phyloP scores from a whole-genome alignment of 2,113 vertebrate genomes.

The Cyanoramphus novaezelandiae region DNA sequence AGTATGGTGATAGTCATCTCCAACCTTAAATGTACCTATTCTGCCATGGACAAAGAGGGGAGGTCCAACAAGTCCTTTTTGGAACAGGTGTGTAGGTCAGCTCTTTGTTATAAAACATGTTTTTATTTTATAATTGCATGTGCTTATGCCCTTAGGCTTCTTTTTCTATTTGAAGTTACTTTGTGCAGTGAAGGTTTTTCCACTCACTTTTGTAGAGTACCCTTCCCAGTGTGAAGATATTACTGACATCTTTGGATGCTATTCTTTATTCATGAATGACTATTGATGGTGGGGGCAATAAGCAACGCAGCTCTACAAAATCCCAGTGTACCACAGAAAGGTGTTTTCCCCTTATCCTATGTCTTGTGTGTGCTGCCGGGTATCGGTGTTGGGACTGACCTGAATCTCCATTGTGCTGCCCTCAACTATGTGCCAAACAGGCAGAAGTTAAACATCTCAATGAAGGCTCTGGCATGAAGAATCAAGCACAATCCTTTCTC shows the following conservation, averaged over 20 bases:
- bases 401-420: rapidly evolving
- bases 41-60: not conserved
- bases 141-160: not conserved
- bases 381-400: not conserved
- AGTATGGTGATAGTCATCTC: not conserved
- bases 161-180: not conserved
- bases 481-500: not conserved
- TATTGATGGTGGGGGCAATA: not conserved
- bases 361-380: not conserved
- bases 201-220: not conserved
- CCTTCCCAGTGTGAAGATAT: not conserved
- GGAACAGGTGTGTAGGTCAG: not conserved
- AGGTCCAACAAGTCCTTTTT: not conserved
- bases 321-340: not conserved
- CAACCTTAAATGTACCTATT: not conserved
- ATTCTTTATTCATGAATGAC: not conserved
- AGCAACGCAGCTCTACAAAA: not conserved
- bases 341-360: not conserved
- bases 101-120: not conserved
- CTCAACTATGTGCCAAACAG: not conserved
- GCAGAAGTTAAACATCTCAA: not conserved
- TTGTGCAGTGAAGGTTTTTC: not conserved
- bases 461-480: not conserved
- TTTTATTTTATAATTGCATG: not conserved
- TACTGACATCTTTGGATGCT: not conserved